Conservation (phyloP, 2,888 invertebrate genomes). For the Leuctra nigra region DNA sequence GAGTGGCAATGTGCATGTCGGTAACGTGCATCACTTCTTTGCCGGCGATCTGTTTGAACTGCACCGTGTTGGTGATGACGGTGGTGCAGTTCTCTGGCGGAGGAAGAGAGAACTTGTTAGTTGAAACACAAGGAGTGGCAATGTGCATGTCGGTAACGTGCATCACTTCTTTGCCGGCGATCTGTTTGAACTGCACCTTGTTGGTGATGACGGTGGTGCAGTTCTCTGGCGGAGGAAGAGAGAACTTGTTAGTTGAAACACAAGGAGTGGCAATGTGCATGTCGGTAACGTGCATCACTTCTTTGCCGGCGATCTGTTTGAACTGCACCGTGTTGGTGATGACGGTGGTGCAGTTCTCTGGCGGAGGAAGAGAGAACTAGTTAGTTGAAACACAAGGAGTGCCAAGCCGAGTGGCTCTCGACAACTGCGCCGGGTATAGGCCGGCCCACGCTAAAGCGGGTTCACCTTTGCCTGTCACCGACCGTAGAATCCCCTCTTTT, state of each 20-base stretch:
- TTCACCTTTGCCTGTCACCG: too few species aligned
- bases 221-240: slow-evolving; percentile 42
- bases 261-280: too few species aligned
- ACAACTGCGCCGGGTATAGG: too few species aligned
- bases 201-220: slow-evolving; percentile 46
- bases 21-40: slow-evolving; percentile 44
- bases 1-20: too few species aligned
- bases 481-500: too few species aligned
- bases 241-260: too few species aligned
- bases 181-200: slow-evolving; percentile 29
- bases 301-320: slow-evolving; percentile 37
- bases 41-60: slow-evolving; percentile 34
- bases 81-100: slow-evolving; percentile 46
- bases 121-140: too few species aligned
- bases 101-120: too few species aligned
- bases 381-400: too few species aligned
- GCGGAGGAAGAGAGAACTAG: too few species aligned
- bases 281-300: slow-evolving; percentile 44
- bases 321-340: slow-evolving; percentile 35
- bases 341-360: slow-evolving; percentile 46
- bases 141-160: slow-evolving; percentile 49
- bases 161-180: slow-evolving; percentile 40
- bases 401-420: too few species aligned
- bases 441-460: too few species aligned
- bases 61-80: slow-evolving; percentile 37